These are phyloP conservation scores for Ginglymostoma cirratum DNA, from an alignment of 2,113 vertebrate species.

Conservation along the genomic window DNA sequence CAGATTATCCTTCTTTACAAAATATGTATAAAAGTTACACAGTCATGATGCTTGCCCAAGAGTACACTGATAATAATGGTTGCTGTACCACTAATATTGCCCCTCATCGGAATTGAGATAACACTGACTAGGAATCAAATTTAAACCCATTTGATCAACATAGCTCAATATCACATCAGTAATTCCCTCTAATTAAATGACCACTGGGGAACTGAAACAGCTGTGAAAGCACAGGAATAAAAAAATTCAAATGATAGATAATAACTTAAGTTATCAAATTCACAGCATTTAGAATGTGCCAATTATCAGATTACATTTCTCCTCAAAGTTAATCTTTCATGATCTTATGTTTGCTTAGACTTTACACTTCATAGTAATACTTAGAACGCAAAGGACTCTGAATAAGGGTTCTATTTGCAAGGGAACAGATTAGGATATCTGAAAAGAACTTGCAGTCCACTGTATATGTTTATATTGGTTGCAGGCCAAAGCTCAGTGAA, in stretches of 20 bases:
- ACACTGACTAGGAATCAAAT: neutral
- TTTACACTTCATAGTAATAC: slow-evolving; percentile 8
- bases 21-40: no score
- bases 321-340: slow-evolving; percentile 13
- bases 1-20: no score
- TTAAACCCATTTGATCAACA: no score
- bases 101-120: neutral
- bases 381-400: slow-evolving; percentile 10
- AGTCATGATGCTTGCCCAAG: neutral
- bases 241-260: neutral
- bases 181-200: neutral
- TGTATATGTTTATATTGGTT: neutral
- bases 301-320: slow-evolving; percentile 28
- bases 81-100: neutral
- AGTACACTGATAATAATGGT: neutral
- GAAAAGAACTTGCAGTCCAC: slow-evolving; percentile 27
- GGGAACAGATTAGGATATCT: slow-evolving; percentile 3
- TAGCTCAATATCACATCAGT: neutral
- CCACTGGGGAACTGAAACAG: neutral
- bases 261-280: neutral
- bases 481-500: slow-evolving; percentile 25
- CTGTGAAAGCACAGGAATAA: neutral
- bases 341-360: neutral
- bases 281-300: neutral
- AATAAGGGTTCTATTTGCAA: slow-evolving; percentile 1